Evolutionary conservation across 2,113 vertebrate species (phyloP), one percentile per base, ranked within the genome.

Genomic region (Actenoides lindsayi): DNA sequence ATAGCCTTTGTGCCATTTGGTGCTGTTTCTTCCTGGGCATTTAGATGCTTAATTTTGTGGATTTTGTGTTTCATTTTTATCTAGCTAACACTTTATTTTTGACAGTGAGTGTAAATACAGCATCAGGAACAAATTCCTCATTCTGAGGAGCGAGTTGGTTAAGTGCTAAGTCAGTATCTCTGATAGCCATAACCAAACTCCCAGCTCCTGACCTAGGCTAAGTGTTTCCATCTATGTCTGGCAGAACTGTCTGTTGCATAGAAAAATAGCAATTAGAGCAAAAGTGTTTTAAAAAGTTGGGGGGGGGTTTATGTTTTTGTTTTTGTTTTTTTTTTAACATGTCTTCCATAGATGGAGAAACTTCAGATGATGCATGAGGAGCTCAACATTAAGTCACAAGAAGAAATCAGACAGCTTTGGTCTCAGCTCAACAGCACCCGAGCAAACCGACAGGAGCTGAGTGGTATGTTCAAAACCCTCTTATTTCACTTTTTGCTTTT

Each of bases 351-450:
- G 99, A 94, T 99, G 96, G 95, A 98, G 56, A 94, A 68, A 51
- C 97, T 99, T 53, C 98, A 98, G 39, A 79, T 97, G 2, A 90
- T 94, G 31, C 98, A 98, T 25, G 96, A 95, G 16, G 95, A 97
- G 4, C 93, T 99, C 19, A 98, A 99, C 95, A 84, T 94, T 63
- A 98, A 44, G 67, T 99, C 98, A 0, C 98, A 98, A 87, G 96
- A 99, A 89, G 99, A 99, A 97, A 95, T 99, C 35, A 60, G 94
- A 57, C 96, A 97, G 44, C 97, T 99, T 60, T 99, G 99, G 99
- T 98, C 98, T 76, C 99, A 99, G 93, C 97, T 99, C 19, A 98
- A 99, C 64, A 97, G 95, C 67, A 97, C 98, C 51, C 98, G 98
- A 90, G 81, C 98, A 11, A 98, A 97, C 95, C 97, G 97, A 9